Evolutionary conservation across 2,888 invertebrate genomes (phyloP).

Genomic region (Xanthia togata): DNA sequence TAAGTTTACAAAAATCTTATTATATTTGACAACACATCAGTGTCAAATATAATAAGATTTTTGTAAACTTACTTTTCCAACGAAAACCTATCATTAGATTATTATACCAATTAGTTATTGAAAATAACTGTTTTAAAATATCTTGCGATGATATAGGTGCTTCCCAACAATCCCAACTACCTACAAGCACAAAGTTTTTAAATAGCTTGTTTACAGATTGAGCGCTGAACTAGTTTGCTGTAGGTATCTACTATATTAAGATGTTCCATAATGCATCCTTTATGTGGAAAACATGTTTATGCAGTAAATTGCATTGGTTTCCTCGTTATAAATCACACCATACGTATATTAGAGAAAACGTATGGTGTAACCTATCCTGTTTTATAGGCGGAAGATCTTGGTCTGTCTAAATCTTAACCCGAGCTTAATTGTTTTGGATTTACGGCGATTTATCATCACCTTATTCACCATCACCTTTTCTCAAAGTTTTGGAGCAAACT

Average conservation of each 20-base stretch:
- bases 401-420: background rate
- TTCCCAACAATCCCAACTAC: background rate
- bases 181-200: slow-evolving; percentile 20
- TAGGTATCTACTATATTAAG: slow-evolving; percentile 23
- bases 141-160: background rate
- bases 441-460: background rate
- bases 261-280: slow-evolving; percentile 28
- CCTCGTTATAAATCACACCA: slow-evolving; percentile 16
- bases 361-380: no score
- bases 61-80: background rate
- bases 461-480: background rate
- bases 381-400: background rate
- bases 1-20: no score
- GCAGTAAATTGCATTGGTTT: slow-evolving; percentile 27
- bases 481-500: background rate
- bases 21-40: no score
- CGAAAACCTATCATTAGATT: background rate
- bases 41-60: background rate
- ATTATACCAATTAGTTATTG: background rate
- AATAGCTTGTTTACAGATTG: slow-evolving; percentile 46
- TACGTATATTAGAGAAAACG: background rate
- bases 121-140: background rate
- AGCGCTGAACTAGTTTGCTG: slow-evolving; percentile 27
- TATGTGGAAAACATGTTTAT: slow-evolving; percentile 50
- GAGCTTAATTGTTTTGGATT: slow-evolving; percentile 1